Evolutionary conservation across 1,140 invertebrate species (phyloP), one percentile per base, ranked within the genome.

Genomic region (Frieseomelitta varia): DNA sequence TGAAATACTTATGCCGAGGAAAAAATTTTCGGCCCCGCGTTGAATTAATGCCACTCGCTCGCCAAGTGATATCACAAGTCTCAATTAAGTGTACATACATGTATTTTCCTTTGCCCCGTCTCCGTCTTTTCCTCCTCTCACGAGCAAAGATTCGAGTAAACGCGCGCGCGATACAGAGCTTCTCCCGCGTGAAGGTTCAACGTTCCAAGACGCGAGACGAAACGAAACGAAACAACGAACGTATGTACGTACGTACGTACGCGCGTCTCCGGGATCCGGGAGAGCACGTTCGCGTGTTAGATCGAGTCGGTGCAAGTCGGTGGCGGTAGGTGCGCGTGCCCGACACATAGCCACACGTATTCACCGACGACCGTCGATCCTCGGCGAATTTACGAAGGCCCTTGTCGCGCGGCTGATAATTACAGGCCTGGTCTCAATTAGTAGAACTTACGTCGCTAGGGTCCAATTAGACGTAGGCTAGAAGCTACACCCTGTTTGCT

Each of bases 381-480:
- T 79, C 68, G 77, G 77, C 58, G 88, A 89, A 89, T 89, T 90
- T 90, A 87, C 88, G 88, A 86, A 90, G 89, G 78, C 88, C 85
- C 84, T 86, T 90, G 88, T 88, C 78, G 90, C 87, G 85, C 84
- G 83, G 89, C 84, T 86, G 93, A 88, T 91, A 92, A 92, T 93
- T 93, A 92, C 91, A 88, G 91, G 90, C 92, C 94, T 92, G 94
- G 94, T 95, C 94, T 95, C 94, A 95, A 95, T 95, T 95, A 95
- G 94, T 94, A 92, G 89, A 95, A 95, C 94, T 95, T 94, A 94
- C 92, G 92, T 95, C 94, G 93, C 94, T 93, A 91, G 93, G 92
- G 94, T 95, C 94, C 94, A 95, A 95, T 95, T 95, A 95, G 94
- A 95, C 92, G 94, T 94, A 92, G 93, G 92, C 93, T 93, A 94